Evolutionary conservation across 2,888 invertebrate genomes (phyloP).

Genomic region (Poecilobothrus nobilitatus): DNA sequence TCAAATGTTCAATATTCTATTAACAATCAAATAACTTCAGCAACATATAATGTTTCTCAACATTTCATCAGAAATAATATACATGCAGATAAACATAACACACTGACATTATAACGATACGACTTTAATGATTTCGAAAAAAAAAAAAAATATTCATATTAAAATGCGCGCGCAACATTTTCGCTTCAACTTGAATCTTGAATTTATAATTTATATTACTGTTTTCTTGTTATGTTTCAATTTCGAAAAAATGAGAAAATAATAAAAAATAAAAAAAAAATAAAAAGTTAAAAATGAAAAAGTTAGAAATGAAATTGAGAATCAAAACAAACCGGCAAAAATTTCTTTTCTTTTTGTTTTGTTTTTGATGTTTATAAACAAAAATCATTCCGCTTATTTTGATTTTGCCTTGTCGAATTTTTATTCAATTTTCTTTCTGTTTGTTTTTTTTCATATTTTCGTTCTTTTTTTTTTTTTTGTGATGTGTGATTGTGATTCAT

Average conservation of each 20-base stretch:
- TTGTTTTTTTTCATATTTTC: too few species aligned
- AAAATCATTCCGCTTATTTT: too few species aligned
- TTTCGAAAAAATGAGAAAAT: neutral
- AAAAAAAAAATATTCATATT: too few species aligned
- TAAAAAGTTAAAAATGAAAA: neutral
- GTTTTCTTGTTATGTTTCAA: neutral
- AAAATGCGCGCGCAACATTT: slow-evolving; percentile 3
- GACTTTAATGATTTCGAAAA: neutral
- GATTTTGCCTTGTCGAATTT: too few species aligned
- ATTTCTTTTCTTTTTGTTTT: neutral
- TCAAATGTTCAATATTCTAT: too few species aligned
- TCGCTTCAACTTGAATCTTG: neutral
- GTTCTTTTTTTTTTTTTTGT: too few species aligned
- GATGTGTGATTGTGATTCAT: too few species aligned
- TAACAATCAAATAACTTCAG: neutral
- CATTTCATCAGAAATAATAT: neutral
- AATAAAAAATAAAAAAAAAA: neutral
- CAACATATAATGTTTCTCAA: neutral
- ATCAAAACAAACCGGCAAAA: slow-evolving; percentile 6
- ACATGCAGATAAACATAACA: neutral
- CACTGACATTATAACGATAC: too few species aligned
- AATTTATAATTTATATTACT: too few species aligned
- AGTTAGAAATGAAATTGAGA: neutral
- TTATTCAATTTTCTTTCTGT: too few species aligned
- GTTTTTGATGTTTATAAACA: neutral